Evolutionary conservation across 2,888 invertebrate genomes (phyloP).

Genomic region (Ceraclea dissimilis): DNA sequence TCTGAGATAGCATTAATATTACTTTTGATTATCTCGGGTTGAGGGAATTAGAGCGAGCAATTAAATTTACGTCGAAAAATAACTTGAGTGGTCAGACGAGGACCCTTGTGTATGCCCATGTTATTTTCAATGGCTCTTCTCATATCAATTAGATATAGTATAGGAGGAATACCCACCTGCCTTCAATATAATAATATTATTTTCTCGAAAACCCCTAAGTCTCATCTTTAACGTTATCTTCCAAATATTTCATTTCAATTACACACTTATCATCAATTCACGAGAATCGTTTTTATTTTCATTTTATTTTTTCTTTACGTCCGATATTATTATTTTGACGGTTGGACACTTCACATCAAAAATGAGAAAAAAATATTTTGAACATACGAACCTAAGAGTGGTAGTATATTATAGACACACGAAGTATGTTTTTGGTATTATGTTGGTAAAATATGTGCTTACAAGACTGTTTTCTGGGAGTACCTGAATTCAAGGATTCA

Average conservation of each 20-base stretch:
- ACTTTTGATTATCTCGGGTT: too few species aligned
- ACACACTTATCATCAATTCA: background rate
- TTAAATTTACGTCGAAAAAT: constrained; percentile 9
- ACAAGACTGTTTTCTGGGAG: too few species aligned
- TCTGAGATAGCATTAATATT: background rate
- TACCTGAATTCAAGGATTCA: too few species aligned
- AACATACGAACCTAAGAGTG: too few species aligned
- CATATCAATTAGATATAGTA: constrained; percentile 12
- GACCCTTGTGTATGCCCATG: constrained; percentile 5
- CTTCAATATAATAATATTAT: background rate
- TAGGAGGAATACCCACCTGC: background rate
- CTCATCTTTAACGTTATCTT: background rate
- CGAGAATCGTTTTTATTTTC: background rate
- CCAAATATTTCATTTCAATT: background rate
- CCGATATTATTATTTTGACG: background rate
- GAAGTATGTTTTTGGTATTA: too few species aligned
- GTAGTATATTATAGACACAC: too few species aligned
- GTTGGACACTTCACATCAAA: background rate
- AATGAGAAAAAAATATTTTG: background rate
- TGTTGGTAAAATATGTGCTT: too few species aligned
- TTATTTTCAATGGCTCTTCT: background rate
- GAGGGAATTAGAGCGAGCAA: constrained; percentile 8
- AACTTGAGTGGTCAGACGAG: constrained; percentile 7
- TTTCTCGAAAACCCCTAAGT: constrained; percentile 1
- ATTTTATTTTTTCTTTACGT: background rate